Evolutionary conservation across 92 coral and sea anemone genomes (phyloP).

Genomic region (Epizoanthus rinbou): DNA sequence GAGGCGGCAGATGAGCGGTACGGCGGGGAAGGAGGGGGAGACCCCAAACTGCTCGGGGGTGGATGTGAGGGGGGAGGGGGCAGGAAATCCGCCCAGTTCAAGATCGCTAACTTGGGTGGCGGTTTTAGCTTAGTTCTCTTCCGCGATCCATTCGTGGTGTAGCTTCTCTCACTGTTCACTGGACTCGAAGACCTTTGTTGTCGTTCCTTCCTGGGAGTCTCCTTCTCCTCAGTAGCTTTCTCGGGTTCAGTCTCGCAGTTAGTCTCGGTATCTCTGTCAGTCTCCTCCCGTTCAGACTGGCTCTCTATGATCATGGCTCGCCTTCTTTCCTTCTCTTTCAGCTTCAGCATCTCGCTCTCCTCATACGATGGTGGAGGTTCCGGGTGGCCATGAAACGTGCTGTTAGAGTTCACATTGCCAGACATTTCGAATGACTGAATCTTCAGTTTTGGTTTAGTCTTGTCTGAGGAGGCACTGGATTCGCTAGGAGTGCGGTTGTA

Average conservation of each 20-base stretch:
- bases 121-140: constrained; percentile 88
- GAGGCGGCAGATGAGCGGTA: constrained; percentile 67
- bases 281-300: constrained; percentile 36
- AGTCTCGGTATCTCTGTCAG: constrained; percentile 27
- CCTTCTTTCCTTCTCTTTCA: constrained; percentile 73
- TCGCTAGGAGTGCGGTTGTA: constrained; percentile 74
- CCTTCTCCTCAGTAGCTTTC: constrained; percentile 41
- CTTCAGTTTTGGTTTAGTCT: constrained; percentile 80
- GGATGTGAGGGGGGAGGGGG: constrained; percentile 99
- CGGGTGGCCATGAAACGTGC: constrained; percentile 72
- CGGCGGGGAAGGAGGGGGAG: constrained; percentile 99
- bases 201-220: constrained; percentile 9
- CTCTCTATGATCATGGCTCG: constrained; percentile 37
- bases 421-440: constrained; percentile 89
- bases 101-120: constrained; percentile 89
- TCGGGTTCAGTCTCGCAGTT: constrained; percentile 39
- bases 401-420: constrained; percentile 52
- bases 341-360: constrained; percentile 75
- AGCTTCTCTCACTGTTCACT: constrained; percentile 79
- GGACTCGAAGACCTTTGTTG: constrained; percentile 58
- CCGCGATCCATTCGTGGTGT: constrained; percentile 78
- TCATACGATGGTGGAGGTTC: constrained; percentile 92
- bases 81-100: constrained; percentile 97
- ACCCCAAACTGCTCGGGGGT: constrained; percentile 95
- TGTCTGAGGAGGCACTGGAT: constrained; percentile 64